Percentiles rank a stretch among this genome's conserved stretches.
Evolutionary conservation across 2,797 vertebrate genomes (phyloP).

Genomic region (Intellagama lesueurii): DNA sequence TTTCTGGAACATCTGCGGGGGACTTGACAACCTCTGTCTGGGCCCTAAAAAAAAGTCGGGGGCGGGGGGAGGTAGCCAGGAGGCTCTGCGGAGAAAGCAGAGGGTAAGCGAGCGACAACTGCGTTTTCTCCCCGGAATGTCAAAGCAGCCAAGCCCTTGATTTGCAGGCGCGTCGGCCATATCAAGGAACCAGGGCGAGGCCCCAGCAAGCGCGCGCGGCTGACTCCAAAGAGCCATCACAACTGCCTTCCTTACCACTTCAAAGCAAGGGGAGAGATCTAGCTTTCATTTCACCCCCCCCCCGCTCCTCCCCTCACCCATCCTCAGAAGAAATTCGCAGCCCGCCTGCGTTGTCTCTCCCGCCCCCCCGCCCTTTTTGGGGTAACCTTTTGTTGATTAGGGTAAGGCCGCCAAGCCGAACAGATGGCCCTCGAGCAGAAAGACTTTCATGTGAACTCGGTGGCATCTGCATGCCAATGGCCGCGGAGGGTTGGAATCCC

Average conservation of each 20-base stretch:
- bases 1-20: neutral
- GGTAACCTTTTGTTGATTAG: constrained; percentile 82
- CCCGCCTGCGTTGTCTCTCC: constrained; percentile 64
- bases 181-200: constrained; percentile 73
- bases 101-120: neutral
- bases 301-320: neutral
- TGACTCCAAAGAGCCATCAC: constrained; percentile 69
- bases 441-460: constrained; percentile 79
- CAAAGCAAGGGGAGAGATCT: constrained; percentile 65
- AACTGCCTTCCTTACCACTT: constrained; percentile 64
- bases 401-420: constrained; percentile 79
- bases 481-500: constrained; percentile 75
- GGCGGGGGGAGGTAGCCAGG: constrained; percentile 34
- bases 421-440: constrained; percentile 80
- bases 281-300: neutral
- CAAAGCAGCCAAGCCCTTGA: constrained; percentile 61
- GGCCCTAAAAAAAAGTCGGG: neutral
- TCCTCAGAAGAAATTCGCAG: neutral
- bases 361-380: constrained; percentile 62
- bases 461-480: constrained; percentile 80
- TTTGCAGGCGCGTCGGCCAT: constrained; percentile 72
- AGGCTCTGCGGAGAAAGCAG: constrained; percentile 34
- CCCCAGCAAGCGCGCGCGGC: constrained; percentile 21
- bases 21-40: constrained; percentile 36
- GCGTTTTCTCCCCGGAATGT: constrained; percentile 64